phyloP scores from a whole-genome alignment of 2,888 invertebrate species.

The Torymus texanus region DNA sequence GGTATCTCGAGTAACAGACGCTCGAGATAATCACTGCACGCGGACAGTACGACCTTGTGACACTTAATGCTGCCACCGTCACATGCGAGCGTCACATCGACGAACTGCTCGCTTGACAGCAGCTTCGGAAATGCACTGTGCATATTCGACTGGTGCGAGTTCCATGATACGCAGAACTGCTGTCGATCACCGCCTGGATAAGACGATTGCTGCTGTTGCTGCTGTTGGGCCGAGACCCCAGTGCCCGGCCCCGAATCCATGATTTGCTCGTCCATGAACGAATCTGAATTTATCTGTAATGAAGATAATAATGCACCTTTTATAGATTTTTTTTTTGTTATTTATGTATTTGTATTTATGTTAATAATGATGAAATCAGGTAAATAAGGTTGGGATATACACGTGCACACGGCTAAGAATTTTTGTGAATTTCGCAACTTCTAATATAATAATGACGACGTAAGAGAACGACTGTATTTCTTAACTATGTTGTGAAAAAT shows the following conservation, averaged over 20 bases:
- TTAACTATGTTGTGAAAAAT: too few species aligned
- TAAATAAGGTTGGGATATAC: too few species aligned
- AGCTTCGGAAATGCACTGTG: slow-evolving; percentile 86
- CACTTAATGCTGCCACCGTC: slow-evolving; percentile 90
- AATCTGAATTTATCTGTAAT: slow-evolving; percentile 51
- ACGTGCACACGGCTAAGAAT: too few species aligned
- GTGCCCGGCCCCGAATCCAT: slow-evolving; percentile 49
- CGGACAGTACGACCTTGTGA: slow-evolving; percentile 89
- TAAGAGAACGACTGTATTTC: too few species aligned
- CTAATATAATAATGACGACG: too few species aligned
- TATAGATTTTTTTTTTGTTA: too few species aligned
- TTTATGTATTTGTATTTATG: too few species aligned
- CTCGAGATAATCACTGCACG: slow-evolving; percentile 90
- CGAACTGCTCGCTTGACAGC: slow-evolving; percentile 86
- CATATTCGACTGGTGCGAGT: slow-evolving; percentile 87
- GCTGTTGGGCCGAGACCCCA: too few species aligned
- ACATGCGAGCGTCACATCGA: slow-evolving; percentile 91
- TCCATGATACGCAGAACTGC: slow-evolving; percentile 88
- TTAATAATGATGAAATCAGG: too few species aligned
- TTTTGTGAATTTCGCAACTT: too few species aligned
- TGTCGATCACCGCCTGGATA: slow-evolving; percentile 69
- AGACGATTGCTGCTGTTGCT: slow-evolving; percentile 19
- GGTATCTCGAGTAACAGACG: slow-evolving; percentile 88
- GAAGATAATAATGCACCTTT: too few species aligned
- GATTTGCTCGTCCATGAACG: slow-evolving; percentile 53